phyloP scores from a whole-genome alignment of 2,113 vertebrate species.

The Lophochroa leadbeateri region DNA sequence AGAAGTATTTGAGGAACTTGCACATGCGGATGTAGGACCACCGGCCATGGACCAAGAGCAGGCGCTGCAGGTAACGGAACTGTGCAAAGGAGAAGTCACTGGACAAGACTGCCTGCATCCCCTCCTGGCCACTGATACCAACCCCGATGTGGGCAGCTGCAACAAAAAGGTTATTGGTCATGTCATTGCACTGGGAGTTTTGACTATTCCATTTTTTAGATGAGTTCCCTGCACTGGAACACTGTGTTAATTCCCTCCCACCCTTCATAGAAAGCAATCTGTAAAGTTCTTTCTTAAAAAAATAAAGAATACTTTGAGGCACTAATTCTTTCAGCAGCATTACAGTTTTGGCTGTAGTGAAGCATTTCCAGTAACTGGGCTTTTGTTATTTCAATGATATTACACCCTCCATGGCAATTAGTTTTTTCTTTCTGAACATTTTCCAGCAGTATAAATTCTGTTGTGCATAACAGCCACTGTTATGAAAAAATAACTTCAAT shows the following conservation, averaged over 20 bases:
- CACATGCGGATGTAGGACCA: conserved; percentile 98
- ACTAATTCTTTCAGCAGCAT: background rate
- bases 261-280: background rate
- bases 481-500: background rate
- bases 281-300: background rate
- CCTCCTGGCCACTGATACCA: conserved; percentile 92
- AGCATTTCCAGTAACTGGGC: background rate
- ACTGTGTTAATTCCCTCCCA: background rate
- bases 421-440: background rate
- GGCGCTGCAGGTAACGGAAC: conserved; percentile 92
- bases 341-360: background rate
- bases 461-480: background rate
- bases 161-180: background rate
- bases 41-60: conserved; percentile 92
- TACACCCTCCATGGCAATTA: background rate
- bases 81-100: conserved; percentile 92
- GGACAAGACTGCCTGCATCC: conserved; percentile 92
- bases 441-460: background rate
- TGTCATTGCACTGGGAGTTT: accelerated
- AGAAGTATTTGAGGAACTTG: conserved; percentile 96
- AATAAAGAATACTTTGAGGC: accelerated
- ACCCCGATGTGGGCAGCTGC: conserved; percentile 94
- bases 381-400: background rate
- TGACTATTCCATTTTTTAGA: background rate
- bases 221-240: background rate